Evolutionary conservation across 92 coral and sea anemone genomes (phyloP), one percentile per base, ranked within the genome.

Genomic region (Paramuricea clavata): DNA sequence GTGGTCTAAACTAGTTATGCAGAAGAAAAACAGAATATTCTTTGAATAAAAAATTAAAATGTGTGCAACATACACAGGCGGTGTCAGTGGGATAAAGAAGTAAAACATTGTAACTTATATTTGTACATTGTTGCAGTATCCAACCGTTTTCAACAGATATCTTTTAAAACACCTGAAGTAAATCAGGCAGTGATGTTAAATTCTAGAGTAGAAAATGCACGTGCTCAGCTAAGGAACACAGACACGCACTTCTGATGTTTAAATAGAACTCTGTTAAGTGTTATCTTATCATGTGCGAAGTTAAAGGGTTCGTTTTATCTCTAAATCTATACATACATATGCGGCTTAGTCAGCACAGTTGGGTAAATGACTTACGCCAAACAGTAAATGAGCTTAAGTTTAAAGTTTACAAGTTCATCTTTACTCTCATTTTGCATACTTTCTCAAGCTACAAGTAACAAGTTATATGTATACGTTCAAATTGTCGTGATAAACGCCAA

Each of bases 211-310:
- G 5, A 31, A 16, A 28, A 33, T 31, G 72, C 72, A 65, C 72
- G 42, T 76, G 68, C 64, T 76, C 43, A 30, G 25, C 82, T 76
- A 27, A 76, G 82, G 68, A 52, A 76, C 82, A 49, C 19, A 65
- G 72, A 65, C 36, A 65, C 72, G 36, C 72, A 65, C 72, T 65
- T 65, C 41, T 65, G 13, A 27, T 65, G 72, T 65, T 65, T 65
- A 65, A 28, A 65, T 27, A 65, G 39, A 65, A n/a, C 42, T 76
- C 23, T 32, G 36, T 39, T 73, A 39, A 42, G 34, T 76, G 68
- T 76, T 76, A 76, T 76, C 82, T 76, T 33, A 76, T 76, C 82
- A 76, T 50, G 25, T 76, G 42, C 67, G 49, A 32, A 50, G 43
- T 49, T 76, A 76, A 32, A 54, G 52, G 52, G 43, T 8, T 19